phyloP scores from a whole-genome alignment of 2,888 invertebrate species.

The Slavum lentiscoides region DNA sequence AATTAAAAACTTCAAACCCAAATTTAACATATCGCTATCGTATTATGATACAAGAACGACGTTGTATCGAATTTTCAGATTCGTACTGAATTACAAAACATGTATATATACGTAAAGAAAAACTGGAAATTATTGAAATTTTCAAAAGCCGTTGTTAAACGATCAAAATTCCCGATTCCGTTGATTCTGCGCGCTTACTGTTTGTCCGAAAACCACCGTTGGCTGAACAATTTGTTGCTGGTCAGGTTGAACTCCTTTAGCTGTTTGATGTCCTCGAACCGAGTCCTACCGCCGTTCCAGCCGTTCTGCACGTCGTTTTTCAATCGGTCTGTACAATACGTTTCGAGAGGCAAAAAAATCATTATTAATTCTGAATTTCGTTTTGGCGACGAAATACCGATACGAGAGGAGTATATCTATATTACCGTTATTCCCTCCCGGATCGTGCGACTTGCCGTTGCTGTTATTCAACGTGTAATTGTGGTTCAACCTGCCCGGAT shows the following conservation, averaged over 20 bases:
- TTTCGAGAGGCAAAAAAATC: background rate
- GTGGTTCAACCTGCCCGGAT: conserved; percentile 11
- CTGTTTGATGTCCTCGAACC: conserved; percentile 49
- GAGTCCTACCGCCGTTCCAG: conserved; percentile 44
- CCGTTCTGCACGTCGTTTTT: conserved; percentile 21
- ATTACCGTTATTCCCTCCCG: conserved; percentile 54
- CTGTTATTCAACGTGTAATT: conserved; percentile 33
- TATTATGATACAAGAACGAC: no score
- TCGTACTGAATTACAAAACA: no score
- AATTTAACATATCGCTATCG: no score
- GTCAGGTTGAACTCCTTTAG: conserved; percentile 47
- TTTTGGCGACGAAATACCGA: no score
- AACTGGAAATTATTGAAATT: no score
- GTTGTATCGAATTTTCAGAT: no score
- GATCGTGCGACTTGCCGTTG: conserved; percentile 53
- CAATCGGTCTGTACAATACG: background rate
- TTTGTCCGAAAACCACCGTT: conserved; percentile 50
- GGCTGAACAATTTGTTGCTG: conserved; percentile 42
- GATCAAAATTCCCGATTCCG: no score
- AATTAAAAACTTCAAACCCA: no score
- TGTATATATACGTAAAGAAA: no score
- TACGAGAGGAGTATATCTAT: background rate
- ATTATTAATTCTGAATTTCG: no score
- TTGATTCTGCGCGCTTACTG: conserved; percentile 1
- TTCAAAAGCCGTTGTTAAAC: no score